phyloP scores from a whole-genome alignment of 2,888 invertebrate species.

The Pseudoips prasinana region DNA sequence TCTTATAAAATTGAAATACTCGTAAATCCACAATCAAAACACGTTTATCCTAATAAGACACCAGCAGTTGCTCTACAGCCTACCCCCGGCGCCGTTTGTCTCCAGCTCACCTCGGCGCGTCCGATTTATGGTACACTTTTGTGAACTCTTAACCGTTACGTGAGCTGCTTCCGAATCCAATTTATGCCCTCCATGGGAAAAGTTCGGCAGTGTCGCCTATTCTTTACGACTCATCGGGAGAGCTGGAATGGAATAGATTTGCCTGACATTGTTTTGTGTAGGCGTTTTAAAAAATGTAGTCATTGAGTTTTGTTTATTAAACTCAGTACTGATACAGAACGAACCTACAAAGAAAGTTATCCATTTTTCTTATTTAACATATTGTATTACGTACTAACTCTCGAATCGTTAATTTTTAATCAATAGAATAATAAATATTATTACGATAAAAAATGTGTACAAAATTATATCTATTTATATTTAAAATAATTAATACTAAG shows the following conservation, averaged over 20 bases:
- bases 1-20: no score
- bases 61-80: constrained; percentile 23
- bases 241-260: constrained; percentile 41
- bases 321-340: no score
- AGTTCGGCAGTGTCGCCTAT: constrained; percentile 68
- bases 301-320: no score
- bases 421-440: no score
- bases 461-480: no score
- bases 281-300: constrained; percentile 6
- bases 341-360: no score
- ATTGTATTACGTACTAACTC: no score
- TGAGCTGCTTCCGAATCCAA: constrained; percentile 81
- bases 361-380: no score
- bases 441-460: no score
- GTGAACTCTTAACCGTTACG: constrained; percentile 82
- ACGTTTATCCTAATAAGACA: constrained; percentile 5
- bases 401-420: no score
- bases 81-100: constrained; percentile 73
- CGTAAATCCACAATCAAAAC: background rate
- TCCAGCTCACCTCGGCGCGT: constrained; percentile 79
- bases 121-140: constrained; percentile 82
- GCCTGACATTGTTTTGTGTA: constrained; percentile 39
- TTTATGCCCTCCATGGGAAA: constrained; percentile 79
- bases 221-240: constrained; percentile 73
- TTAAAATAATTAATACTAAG: no score